Conservation (phyloP, 2,888 invertebrate genomes). For the Busseola fusca region DNA sequence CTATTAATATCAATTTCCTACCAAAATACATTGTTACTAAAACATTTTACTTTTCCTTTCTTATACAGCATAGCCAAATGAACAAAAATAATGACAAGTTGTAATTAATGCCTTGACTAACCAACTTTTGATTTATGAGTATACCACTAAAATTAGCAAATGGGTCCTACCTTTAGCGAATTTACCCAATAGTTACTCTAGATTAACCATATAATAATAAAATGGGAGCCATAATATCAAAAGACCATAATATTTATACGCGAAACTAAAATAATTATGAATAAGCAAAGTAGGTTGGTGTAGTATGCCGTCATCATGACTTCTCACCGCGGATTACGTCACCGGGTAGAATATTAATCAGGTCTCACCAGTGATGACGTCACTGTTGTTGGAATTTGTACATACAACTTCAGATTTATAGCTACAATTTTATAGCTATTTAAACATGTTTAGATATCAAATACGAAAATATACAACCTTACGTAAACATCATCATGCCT, state of each 20-base stretch:
- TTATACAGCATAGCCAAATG: neutral
- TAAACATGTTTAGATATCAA: conserved; percentile 19
- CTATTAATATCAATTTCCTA: neutral
- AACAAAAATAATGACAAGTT: neutral
- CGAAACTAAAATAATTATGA: conserved; percentile 48
- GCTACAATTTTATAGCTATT: conserved; percentile 6
- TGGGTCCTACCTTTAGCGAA: neutral
- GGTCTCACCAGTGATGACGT: conserved; percentile 71
- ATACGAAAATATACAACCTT: conserved; percentile 4
- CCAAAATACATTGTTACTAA: neutral
- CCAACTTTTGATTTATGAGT: neutral
- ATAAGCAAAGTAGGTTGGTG: conserved; percentile 52
- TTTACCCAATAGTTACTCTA: neutral
- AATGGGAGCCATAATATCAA: conserved; percentile 7
- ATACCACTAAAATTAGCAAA: neutral
- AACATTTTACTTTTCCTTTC: neutral
- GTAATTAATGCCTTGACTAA: neutral
- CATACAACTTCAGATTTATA: conserved; percentile 36
- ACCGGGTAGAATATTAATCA: conserved; percentile 75
- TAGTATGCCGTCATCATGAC: conserved; percentile 80
- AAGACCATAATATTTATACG: conserved; percentile 29
- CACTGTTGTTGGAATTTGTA: conserved; percentile 50
- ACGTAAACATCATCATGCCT: conserved; percentile 1
- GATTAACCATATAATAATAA: neutral
- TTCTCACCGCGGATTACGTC: conserved; percentile 80